Base-by-base conservation (phyloP, 2,888 invertebrate species). In the Synergus itoensis region DNA sequence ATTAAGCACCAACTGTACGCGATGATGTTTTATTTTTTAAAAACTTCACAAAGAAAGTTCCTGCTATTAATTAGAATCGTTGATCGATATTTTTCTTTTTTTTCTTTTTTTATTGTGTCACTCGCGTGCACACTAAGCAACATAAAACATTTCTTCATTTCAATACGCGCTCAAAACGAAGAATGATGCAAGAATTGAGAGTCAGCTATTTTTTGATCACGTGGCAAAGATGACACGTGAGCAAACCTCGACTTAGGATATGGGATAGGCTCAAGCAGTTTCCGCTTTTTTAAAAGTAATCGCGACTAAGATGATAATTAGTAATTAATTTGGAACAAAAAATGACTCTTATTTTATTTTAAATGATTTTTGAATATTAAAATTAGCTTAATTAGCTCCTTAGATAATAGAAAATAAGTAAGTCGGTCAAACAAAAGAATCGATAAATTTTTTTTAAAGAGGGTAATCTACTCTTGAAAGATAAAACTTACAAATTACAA, bases 181-280 rank as follows among this genome's bases (percentile, higher is more conserved):
- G 18, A 21, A 12, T 60, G 60, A 60, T 28, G 60, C 53, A 16
- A 73, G 11, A 73, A 53, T 73, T 28, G 18, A 14, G 16, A 53
- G 4, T 36, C 48, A 53, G 48, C 48, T 16, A 28, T 16, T 73
- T 53, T 28, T 36, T 53, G 12, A 73, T 73, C 53, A 73, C 73
- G 73, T 73, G 73, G 53, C 53, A 11, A n/a, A 73, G 53, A 67
- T 67, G 21, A 21, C 41, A 67, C 43, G 36, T 73, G 53, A 53
- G n/a, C 16, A 28, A 5, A 69, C 48, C 69, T 53, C 65, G 45
- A 48, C 21, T 36, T 48, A 11, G 16, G n/a, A 53, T 73, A 73
- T 48, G 36, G 16, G n/a, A 53, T 73, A 73, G 53, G 53, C 36
- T 9, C n/a, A n/a, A 36, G 45, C 1, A 53, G 40, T 48, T 73